phyloP scores from a whole-genome alignment of 2,888 invertebrate genomes.

The Cephus sareptanus region DNA sequence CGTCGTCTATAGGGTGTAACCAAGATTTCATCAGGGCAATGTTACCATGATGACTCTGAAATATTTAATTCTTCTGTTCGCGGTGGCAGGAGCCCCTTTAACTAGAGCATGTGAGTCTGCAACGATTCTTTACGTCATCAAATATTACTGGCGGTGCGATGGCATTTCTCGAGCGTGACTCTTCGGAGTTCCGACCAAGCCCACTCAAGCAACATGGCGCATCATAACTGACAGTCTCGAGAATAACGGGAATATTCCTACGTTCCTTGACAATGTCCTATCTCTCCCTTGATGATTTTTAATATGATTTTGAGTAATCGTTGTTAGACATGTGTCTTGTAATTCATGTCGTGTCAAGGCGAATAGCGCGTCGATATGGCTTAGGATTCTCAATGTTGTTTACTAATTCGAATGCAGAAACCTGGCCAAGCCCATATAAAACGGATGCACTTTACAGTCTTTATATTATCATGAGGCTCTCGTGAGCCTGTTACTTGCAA shows the following conservation, averaged over 20 bases:
- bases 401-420: not conserved
- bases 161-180: constrained; percentile 33
- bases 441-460: not conserved
- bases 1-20: not conserved
- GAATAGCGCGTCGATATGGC: not conserved
- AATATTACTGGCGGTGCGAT: not conserved
- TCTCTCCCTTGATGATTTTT: not conserved
- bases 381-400: not conserved
- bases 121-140: not conserved
- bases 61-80: constrained; percentile 43
- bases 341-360: not conserved
- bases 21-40: constrained; percentile 36
- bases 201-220: constrained; percentile 53
- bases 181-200: constrained; percentile 43
- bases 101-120: constrained; percentile 47
- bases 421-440: not conserved
- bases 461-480: not conserved
- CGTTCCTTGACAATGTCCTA: not conserved
- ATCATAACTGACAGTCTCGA: constrained; percentile 18
- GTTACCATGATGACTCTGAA: constrained; percentile 50
- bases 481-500: not conserved
- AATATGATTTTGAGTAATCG: not conserved
- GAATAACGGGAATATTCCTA: constrained; percentile 1
- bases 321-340: not conserved
- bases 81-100: constrained; percentile 34